Evolutionary conservation across 2,797 vertebrate species (phyloP).

Genomic region (Lateolabrax maculatus): DNA sequence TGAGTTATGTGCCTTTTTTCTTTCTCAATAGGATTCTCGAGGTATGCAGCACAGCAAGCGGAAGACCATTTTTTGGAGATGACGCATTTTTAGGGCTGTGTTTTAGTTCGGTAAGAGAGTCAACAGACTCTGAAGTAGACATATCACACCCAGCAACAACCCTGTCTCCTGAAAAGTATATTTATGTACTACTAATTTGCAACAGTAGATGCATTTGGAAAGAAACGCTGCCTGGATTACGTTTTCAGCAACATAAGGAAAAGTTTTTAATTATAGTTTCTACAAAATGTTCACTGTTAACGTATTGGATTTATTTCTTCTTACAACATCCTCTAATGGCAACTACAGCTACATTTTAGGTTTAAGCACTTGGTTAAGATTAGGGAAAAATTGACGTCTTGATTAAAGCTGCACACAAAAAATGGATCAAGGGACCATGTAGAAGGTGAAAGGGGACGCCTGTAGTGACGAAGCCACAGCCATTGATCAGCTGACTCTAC

Average conservation of each 20-base stretch:
- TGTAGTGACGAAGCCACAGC: not conserved
- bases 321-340: not conserved
- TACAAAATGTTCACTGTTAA: not conserved
- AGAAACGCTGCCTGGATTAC: not conserved
- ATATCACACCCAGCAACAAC: not conserved
- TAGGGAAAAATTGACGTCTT: not conserved
- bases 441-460: not conserved
- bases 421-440: not conserved
- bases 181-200: not conserved
- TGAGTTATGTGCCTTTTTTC: conserved; percentile 44
- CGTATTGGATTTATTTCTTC: not conserved
- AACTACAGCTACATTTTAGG: not conserved
- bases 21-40: conserved; percentile 31
- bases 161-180: not conserved
- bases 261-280: not conserved
- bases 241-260: not conserved
- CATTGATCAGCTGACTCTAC: not conserved
- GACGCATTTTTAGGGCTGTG: conserved; percentile 40
- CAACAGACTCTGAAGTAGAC: conserved; percentile 4
- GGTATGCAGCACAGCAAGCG: conserved; percentile 24
- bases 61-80: conserved; percentile 50
- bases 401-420: not conserved
- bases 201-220: not conserved
- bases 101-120: conserved; percentile 17
- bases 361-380: not conserved